Conservation (phyloP, 2,113 vertebrate species). For the Todiramphus chloris region DNA sequence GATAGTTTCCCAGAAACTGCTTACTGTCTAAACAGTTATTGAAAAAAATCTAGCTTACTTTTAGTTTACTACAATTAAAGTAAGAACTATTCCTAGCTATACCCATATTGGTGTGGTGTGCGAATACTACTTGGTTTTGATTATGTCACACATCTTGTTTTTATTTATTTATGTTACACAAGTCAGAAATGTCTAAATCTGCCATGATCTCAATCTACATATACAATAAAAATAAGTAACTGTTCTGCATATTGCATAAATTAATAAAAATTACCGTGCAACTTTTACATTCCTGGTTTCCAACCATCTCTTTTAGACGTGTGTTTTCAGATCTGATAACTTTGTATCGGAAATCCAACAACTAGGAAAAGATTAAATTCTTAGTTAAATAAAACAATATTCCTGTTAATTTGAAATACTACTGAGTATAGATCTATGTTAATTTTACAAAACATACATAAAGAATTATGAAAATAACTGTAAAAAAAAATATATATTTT, state of each 20-base stretch:
- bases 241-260: neutral
- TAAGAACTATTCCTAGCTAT: neutral
- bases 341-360: constrained; percentile 51
- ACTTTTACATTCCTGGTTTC: constrained; percentile 43
- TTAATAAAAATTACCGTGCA: constrained; percentile 50
- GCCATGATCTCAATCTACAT: neutral
- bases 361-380: constrained; percentile 55
- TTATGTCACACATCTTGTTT: neutral
- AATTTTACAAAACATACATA: neutral
- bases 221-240: neutral
- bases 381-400: neutral
- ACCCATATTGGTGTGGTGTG: neutral
- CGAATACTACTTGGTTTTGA: neutral
- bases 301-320: constrained; percentile 68
- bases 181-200: neutral
- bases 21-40: neutral
- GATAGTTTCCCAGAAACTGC: neutral
- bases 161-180: neutral
- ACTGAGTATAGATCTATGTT: neutral
- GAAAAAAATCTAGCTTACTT: neutral
- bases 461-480: neutral
- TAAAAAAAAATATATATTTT: neutral
- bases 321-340: constrained; percentile 62
- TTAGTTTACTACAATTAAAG: neutral
- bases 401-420: neutral